phyloP scores from a whole-genome alignment of 2,113 vertebrate genomes.

The Hippoglossus stenolepis region DNA sequence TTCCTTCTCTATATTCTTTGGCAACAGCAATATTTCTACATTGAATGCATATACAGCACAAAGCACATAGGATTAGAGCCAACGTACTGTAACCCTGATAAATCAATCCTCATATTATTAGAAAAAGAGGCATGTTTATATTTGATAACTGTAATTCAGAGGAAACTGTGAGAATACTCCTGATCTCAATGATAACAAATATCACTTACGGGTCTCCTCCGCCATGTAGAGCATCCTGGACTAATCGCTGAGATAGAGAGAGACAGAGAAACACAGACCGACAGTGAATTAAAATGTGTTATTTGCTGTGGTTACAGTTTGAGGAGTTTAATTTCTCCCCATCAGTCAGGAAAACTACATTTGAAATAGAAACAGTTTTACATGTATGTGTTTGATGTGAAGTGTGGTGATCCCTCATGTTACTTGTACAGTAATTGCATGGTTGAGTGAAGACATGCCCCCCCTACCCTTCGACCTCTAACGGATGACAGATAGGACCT shows the following conservation, averaged over 20 bases:
- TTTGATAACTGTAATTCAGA: too few species aligned
- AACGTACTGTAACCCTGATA: too few species aligned
- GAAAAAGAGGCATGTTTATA: too few species aligned
- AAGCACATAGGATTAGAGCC: not conserved
- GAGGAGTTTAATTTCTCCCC: not conserved
- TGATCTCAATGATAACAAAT: not conserved
- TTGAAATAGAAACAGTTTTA: not conserved
- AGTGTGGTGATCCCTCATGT: constrained; percentile 14
- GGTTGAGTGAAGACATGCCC: constrained; percentile 57
- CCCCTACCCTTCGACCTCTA: constrained; percentile 95
- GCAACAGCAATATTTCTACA: not conserved
- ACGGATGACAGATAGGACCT: constrained; percentile 87
- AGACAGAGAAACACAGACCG: constrained; percentile 14
- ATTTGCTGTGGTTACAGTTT: not conserved
- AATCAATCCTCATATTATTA: too few species aligned
- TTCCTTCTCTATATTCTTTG: too few species aligned
- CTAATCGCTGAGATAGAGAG: constrained; percentile 85
- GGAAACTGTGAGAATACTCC: not conserved
- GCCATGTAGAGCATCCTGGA: constrained; percentile 91
- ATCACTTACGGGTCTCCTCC: constrained; percentile 97
- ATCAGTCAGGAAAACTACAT: not conserved
- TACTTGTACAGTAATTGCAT: constrained; percentile 41
- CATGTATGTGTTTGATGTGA: not conserved
- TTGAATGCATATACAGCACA: not conserved
- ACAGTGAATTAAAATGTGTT: constrained; percentile 16